Percentiles rank a stretch among this genome's conserved stretches.
phyloP scores from a whole-genome alignment of 30 jellyfish, hydroid and myxozoan genomes.

The Nemopilema nomurai region DNA sequence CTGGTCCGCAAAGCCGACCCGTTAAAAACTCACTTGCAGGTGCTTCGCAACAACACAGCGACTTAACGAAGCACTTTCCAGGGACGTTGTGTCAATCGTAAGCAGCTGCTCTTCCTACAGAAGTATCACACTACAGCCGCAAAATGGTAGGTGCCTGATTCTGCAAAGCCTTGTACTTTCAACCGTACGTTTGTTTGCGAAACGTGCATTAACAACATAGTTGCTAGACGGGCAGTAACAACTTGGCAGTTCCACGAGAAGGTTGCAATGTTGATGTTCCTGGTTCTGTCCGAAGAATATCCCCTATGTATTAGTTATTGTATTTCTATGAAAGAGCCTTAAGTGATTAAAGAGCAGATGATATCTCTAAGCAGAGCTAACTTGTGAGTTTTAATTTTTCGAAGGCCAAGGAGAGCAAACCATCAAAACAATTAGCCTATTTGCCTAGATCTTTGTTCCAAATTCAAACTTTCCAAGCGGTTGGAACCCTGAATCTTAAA shows the following conservation, averaged over 20 bases:
- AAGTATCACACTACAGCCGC: not conserved
- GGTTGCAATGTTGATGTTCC: too few species aligned
- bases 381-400: too few species aligned
- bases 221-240: too few species aligned
- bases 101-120: not conserved
- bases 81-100: not conserved
- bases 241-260: too few species aligned
- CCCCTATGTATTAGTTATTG: too few species aligned
- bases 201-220: not conserved
- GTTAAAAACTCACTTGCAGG: not conserved
- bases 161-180: not conserved
- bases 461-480: too few species aligned
- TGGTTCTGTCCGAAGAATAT: too few species aligned
- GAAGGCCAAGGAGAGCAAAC: too few species aligned
- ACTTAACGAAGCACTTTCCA: not conserved
- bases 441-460: too few species aligned
- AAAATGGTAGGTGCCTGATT: not conserved
- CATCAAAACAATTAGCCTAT: too few species aligned
- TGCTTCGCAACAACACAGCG: not conserved
- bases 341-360: not conserved
- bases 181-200: not conserved
- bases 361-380: too few species aligned
- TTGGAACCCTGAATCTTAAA: too few species aligned
- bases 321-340: not conserved
- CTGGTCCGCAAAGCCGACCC: conserved; percentile 16